Base-by-base conservation (phyloP, 2,888 invertebrate species). In the Drosophila flavopinicola region DNA sequence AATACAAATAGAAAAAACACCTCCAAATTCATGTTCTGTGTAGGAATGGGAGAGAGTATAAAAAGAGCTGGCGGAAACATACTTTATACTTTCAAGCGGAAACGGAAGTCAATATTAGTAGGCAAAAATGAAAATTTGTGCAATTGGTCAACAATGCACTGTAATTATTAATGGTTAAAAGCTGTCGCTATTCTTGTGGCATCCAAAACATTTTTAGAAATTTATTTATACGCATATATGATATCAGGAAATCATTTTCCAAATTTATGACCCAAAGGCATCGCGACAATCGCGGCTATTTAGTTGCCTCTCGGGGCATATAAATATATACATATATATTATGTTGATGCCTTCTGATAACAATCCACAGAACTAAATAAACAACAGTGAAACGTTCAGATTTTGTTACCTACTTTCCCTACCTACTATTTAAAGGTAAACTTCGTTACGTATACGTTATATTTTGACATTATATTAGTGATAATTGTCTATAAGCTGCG, bases 51-150 rank as follows among this genome's bases (percentile, higher is more conserved):
- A 9, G 20, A 2, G 15, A 6, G 42, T 13, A 35, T 38, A 48
- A 63, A 65, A 53, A 58, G 58, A 53, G 37, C 44, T 13, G 35
- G 32, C 82, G 82, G 83, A 87, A 83, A 66, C 65, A 69, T 61
- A 69, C 78, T 76, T 73, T 85, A 76, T 68, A 66, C 72, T 64
- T 30, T 63, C 49, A 29, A 60, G 66, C 87, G 87, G 87, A 84
- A 85, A 52, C 84, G 84, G 84, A 84, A 85, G 79, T 83, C 79
- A 80, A 77, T 79, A 85, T 87, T 84, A 87, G 85, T 75, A 72
- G 84, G 75, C 83, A 78, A 64, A 83, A 77, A 75, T 77, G 67
- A 57, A 44, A 30, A 82, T 64, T 54, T 75, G 59, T 49, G 48
- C 64, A 59, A 68, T 59, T 54, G 67, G 32, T 57, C 63, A 75